A percentile compares a stretch with the other conserved stretches of the same genome.
Evolutionary conservation across 2,797 vertebrate genomes (phyloP).

Genomic region (Arctocebus calabarensis): DNA sequence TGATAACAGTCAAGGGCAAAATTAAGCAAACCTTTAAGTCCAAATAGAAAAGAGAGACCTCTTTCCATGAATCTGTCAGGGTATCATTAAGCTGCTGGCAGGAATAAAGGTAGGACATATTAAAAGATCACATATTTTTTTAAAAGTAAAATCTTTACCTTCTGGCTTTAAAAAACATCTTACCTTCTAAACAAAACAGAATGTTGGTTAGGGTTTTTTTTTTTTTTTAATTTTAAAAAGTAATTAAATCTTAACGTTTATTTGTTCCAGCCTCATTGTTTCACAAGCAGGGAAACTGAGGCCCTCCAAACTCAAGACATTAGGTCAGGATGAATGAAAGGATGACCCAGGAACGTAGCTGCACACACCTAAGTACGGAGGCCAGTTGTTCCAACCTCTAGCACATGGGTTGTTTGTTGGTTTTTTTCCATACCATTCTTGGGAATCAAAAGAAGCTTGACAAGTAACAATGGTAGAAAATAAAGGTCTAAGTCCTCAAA

Average conservation of each 20-base stretch:
- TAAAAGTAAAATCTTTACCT: conserved; percentile 8
- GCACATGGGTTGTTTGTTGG: no score
- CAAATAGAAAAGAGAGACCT: conserved; percentile 45
- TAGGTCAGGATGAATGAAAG: not conserved
- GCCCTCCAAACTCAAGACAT: not conserved
- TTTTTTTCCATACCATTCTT: not conserved
- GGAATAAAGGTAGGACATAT: not conserved
- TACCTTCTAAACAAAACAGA: conserved; percentile 36
- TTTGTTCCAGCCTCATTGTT: not conserved
- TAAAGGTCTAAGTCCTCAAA: conserved; percentile 32
- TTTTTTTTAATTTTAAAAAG: conserved; percentile 11
- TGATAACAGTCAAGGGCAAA: not conserved
- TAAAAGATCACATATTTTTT: not conserved
- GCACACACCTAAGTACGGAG: fast-evolving
- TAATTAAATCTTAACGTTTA: not conserved
- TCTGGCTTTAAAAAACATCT: not conserved
- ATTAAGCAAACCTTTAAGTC: conserved; percentile 36
- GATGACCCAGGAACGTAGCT: no score
- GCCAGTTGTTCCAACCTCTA: not conserved
- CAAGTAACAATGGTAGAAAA: not conserved
- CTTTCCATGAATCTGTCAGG: not conserved
- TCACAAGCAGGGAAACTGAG: not conserved
- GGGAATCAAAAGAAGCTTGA: not conserved
- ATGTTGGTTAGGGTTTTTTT: not conserved
- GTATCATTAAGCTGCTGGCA: not conserved